Base-by-base conservation (phyloP, 2,113 vertebrate genomes). In the Gymnobelideus leadbeateri region DNA sequence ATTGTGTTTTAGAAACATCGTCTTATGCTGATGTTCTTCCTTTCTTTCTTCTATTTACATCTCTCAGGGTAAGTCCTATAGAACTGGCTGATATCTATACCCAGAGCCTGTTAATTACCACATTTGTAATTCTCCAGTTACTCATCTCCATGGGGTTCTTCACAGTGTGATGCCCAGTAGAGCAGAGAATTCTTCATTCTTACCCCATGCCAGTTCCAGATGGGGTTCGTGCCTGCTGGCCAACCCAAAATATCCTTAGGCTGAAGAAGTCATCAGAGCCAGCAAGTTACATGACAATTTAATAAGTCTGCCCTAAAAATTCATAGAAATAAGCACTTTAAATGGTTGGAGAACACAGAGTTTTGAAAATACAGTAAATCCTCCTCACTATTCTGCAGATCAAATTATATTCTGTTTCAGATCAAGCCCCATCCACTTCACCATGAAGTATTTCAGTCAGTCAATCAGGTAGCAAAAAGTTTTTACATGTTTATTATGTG, bases 11-110 rank as follows among this genome's bases (percentile, higher is more conserved):
- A 90, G 95, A 95, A 92, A 96, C 94, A 96, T 84, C 43, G 84
- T 96, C 91, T 4, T 53, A 46, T 91, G 93, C 91, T 94, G 28
- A 31, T 95, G 91, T 8, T 93, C 95, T 95, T 97, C 97, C 19
- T 84, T 93, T 91, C 47, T 51, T 94, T 8, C 11, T 46, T 24
- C 90, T 84, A 37, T 3, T 95, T 95, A 84, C 51, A 93, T 95
- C 95, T 84, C 68, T n/a, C 92, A 53, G 92, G 89, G 93, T 37
- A 77, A 7, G 43, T 91, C 89, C 92, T 95, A 51, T 90, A 90
- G 92, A 95, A 53, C 89, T 92, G 95, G 91, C 94, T 97, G 94
- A 43, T 90, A 95, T 51, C 46, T 23, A 46, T 61, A 55, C 47
- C 93, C 91, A 53, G 43, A 1, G 89, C 54, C 53, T 68, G 90